These are phyloP conservation scores for Sphyrna mokarran DNA, from an alignment of 2,113 vertebrate species.

Conservation along the genomic window DNA sequence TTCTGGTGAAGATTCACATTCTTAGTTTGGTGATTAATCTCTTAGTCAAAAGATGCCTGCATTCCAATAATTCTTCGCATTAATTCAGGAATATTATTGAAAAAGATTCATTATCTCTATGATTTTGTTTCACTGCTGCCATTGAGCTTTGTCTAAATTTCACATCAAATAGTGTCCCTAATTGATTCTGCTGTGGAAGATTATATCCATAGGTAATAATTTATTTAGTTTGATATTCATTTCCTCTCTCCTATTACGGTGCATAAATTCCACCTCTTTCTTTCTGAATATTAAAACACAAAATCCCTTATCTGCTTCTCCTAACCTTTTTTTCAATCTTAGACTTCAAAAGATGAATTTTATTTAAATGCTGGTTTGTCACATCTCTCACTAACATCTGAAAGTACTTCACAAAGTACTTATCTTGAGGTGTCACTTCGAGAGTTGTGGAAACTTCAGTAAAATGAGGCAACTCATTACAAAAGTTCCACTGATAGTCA, in stretches of 20 bases:
- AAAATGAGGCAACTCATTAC: not conserved
- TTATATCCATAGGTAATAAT: conserved; percentile 7
- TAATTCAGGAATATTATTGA: not conserved
- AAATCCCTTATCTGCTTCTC: not conserved
- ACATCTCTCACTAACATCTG: not conserved
- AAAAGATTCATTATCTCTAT: not conserved
- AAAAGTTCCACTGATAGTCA: not conserved
- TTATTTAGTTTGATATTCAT: not conserved
- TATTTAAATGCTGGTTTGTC: not conserved
- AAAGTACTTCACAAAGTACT: not conserved
- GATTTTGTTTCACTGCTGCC: not conserved
- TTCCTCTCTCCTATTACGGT: not conserved
- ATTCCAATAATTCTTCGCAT: not conserved
- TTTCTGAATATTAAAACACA: not conserved
- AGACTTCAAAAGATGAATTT: not conserved
- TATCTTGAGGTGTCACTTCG: not conserved
- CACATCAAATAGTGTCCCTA: not conserved
- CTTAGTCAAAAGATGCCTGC: not conserved
- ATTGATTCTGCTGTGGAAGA: not conserved
- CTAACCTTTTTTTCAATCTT: not conserved
- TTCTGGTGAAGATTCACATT: not conserved
- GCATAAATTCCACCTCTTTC: not conserved
- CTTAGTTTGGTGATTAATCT: not conserved
- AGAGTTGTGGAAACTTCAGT: not conserved
- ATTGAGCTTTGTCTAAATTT: not conserved